These are phyloP conservation scores for Hyalella azteca DNA, from an alignment of 2,888 invertebrate genomes.

Conservation along the genomic window DNA sequence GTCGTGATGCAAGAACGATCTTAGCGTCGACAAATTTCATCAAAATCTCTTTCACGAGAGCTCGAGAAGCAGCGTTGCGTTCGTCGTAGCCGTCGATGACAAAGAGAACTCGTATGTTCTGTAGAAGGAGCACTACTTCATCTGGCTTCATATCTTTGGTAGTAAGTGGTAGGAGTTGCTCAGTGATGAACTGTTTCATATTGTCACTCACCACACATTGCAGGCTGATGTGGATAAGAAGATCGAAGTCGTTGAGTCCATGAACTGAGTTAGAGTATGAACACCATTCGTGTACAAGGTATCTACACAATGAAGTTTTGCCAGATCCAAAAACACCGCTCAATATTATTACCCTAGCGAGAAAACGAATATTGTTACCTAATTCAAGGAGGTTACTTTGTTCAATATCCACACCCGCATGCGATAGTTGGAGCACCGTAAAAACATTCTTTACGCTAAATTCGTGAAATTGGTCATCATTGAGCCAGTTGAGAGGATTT, in stretches of 20 bases:
- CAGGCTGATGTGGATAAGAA: slow-evolving; percentile 47
- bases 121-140: slow-evolving; percentile 49
- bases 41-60: slow-evolving; percentile 24
- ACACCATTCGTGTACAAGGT: slow-evolving; percentile 51
- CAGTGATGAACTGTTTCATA: slow-evolving; percentile 45
- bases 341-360: slow-evolving; percentile 42
- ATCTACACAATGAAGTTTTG: slow-evolving; percentile 48
- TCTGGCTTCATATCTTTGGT: slow-evolving; percentile 41
- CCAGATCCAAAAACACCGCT: slow-evolving; percentile 49
- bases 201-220: slow-evolving; percentile 40
- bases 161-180: slow-evolving; percentile 45
- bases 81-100: slow-evolving; percentile 53
- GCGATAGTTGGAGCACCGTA: slow-evolving; percentile 38
- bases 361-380: slow-evolving; percentile 40
- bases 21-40: slow-evolving; percentile 13
- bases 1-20: slow-evolving; percentile 47
- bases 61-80: slow-evolving; percentile 27
- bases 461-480: slow-evolving; percentile 41
- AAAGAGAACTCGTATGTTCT: slow-evolving; percentile 51
- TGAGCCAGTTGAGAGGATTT: slow-evolving; percentile 50
- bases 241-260: slow-evolving; percentile 42
- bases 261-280: slow-evolving; percentile 29
- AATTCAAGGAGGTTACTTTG: background rate
- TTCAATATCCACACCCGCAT: background rate
- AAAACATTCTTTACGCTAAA: slow-evolving; percentile 50